Evolutionary conservation across 2,797 vertebrate genomes (phyloP).

Genomic region (Acanthurus leucopareius): DNA sequence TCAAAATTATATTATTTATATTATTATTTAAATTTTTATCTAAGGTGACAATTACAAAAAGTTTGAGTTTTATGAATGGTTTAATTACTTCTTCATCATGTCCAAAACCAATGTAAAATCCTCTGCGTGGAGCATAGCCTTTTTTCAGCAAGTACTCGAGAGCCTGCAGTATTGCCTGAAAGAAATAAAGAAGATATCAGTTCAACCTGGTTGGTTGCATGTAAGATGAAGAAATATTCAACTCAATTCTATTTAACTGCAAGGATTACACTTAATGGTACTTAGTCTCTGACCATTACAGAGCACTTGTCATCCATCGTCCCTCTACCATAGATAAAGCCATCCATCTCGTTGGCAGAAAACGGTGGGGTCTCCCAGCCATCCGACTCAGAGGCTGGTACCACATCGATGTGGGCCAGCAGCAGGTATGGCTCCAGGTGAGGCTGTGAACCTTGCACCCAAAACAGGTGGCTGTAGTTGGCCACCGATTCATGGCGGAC

Average conservation of each 20-base stretch:
- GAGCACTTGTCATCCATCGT: constrained; percentile 93
- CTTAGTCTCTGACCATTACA: constrained; percentile 86
- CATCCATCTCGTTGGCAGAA: constrained; percentile 90
- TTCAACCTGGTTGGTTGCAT: not conserved
- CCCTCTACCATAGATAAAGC: constrained; percentile 96
- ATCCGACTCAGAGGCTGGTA: constrained; percentile 89
- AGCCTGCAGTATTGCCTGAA: constrained; percentile 93
- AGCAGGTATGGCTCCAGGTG: constrained; percentile 91
- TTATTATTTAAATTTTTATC: not conserved
- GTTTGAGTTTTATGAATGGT: not conserved
- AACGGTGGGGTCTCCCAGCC: constrained; percentile 95
- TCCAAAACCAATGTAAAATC: constrained; percentile 93
- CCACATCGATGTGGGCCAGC: constrained; percentile 96
- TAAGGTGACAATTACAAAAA: not conserved
- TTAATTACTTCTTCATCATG: constrained; percentile 89
- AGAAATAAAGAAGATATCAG: not conserved
- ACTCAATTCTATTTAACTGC: not conserved
- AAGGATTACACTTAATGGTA: not conserved
- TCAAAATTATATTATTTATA: not conserved
- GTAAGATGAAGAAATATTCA: not conserved
- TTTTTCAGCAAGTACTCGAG: constrained; percentile 91
- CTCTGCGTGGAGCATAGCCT: constrained; percentile 89
- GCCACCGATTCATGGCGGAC: constrained; percentile 91
- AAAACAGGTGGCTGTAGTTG: constrained; percentile 93
- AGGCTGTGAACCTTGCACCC: constrained; percentile 87